phyloP scores from a whole-genome alignment of 2,113 vertebrate genomes.

The Corythaixoides concolor region DNA sequence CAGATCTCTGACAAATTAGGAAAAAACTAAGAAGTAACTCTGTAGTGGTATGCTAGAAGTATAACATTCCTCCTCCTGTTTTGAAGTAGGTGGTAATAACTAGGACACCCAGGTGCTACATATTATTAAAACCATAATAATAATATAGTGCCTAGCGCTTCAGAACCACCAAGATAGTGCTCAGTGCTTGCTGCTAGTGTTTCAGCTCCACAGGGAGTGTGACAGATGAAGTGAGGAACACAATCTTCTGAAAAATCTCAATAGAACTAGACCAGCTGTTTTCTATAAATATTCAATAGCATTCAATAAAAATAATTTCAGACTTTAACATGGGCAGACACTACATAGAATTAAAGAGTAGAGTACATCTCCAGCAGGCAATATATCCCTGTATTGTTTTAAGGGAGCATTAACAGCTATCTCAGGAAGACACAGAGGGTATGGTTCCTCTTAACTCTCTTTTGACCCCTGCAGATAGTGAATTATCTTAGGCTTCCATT shows the following conservation, averaged over 20 bases:
- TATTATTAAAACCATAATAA: not conserved
- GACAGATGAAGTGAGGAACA: not conserved
- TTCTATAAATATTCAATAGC: not conserved
- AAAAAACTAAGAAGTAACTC: not conserved
- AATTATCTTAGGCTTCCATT: conserved; percentile 5
- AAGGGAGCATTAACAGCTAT: not conserved
- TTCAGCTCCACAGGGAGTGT: not conserved
- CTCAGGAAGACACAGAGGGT: not conserved
- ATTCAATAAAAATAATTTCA: not conserved
- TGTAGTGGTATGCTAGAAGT: not conserved
- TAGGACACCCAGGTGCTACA: not conserved
- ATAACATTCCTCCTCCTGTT: not conserved
- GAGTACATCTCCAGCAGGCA: not conserved
- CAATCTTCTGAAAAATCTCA: not conserved
- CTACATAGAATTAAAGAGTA: not conserved
- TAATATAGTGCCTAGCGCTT: not conserved
- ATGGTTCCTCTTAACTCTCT: not conserved
- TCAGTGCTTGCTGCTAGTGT: not conserved
- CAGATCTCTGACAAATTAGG: not conserved
- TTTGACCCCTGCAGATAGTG: not conserved
- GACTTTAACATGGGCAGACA: not conserved
- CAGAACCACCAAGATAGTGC: not conserved
- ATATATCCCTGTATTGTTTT: not conserved
- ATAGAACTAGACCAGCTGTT: not conserved
- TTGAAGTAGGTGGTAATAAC: not conserved